A percentile compares a stretch with the other conserved stretches of the same genome.
These are phyloP conservation scores for Chlorospingus flavigularis DNA, from an alignment of 2,797 vertebrate species.

Conservation along the genomic window DNA sequence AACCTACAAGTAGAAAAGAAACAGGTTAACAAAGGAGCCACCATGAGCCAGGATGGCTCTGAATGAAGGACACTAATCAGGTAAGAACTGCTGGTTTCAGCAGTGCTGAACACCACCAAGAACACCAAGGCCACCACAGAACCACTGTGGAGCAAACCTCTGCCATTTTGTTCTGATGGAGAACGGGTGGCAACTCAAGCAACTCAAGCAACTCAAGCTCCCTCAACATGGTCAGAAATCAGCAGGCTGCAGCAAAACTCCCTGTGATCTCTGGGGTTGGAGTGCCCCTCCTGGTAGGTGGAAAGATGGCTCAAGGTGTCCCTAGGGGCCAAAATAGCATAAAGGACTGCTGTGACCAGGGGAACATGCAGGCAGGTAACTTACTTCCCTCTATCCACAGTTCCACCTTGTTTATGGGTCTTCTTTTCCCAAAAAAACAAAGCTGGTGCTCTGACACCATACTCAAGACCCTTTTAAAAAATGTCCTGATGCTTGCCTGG, in stretches of 20 bases:
- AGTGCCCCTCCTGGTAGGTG: neutral
- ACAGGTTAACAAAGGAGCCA: neutral
- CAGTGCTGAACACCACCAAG: neutral
- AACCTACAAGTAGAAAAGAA: constrained; percentile 76
- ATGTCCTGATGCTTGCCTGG: neutral
- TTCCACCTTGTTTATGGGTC: neutral
- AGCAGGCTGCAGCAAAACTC: neutral
- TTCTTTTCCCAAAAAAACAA: neutral
- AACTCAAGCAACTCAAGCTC: neutral
- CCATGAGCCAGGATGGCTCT: neutral
- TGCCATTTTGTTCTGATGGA: neutral
- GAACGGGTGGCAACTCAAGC: neutral
- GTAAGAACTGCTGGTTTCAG: neutral
- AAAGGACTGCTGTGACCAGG: neutral
- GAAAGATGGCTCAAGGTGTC: neutral
- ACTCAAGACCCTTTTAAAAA: neutral
- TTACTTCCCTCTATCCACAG: neutral
- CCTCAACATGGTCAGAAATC: neutral
- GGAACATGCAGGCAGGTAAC: neutral
- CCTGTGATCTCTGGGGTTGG: neutral
- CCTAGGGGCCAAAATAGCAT: neutral
- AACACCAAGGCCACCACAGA: neutral
- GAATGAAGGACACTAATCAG: neutral
- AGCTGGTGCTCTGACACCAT: neutral
- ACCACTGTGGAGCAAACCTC: neutral